phyloP scores from a whole-genome alignment of 2,888 invertebrate genomes.

The Alsophila aescularia region DNA sequence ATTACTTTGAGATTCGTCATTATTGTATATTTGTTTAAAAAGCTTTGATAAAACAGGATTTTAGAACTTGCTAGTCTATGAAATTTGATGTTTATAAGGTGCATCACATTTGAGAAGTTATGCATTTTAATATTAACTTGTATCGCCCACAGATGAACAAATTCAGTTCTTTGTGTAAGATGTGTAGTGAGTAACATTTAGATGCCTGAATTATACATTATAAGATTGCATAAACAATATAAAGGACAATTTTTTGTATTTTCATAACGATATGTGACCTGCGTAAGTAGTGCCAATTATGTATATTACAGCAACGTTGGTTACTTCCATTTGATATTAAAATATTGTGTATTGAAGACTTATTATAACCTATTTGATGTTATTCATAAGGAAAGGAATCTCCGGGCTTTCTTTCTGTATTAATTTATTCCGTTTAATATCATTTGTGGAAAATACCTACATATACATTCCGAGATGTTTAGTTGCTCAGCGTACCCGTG shows the following conservation, averaged over 20 bases:
- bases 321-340: slow-evolving; percentile 58
- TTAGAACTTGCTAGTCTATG: slow-evolving; percentile 63
- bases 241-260: slow-evolving; percentile 62
- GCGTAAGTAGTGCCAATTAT: slow-evolving; percentile 81
- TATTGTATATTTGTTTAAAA: slow-evolving; percentile 51
- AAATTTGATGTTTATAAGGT: slow-evolving; percentile 43
- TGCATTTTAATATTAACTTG: slow-evolving; percentile 27
- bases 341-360: slow-evolving; percentile 40
- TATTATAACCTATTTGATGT: slow-evolving; percentile 35
- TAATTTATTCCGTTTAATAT: slow-evolving; percentile 35
- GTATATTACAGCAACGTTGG: slow-evolving; percentile 47
- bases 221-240: slow-evolving; percentile 44
- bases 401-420: slow-evolving; percentile 50
- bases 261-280: slow-evolving; percentile 72
- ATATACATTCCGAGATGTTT: slow-evolving; percentile 76
- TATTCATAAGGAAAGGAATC: slow-evolving; percentile 54
- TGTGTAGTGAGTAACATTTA: slow-evolving; percentile 49
- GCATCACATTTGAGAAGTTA: slow-evolving; percentile 37
- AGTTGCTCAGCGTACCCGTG: slow-evolving; percentile 61
- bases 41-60: slow-evolving; percentile 43
- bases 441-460: slow-evolving; percentile 50
- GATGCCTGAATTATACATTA: slow-evolving; percentile 46
- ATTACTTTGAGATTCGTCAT: slow-evolving; percentile 65
- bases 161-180: slow-evolving; percentile 42
- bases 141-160: slow-evolving; percentile 25